Percentiles rank a stretch among this genome's conserved stretches.
Conservation (phyloP, 2,888 invertebrate genomes). For the Baronia brevicornis region DNA sequence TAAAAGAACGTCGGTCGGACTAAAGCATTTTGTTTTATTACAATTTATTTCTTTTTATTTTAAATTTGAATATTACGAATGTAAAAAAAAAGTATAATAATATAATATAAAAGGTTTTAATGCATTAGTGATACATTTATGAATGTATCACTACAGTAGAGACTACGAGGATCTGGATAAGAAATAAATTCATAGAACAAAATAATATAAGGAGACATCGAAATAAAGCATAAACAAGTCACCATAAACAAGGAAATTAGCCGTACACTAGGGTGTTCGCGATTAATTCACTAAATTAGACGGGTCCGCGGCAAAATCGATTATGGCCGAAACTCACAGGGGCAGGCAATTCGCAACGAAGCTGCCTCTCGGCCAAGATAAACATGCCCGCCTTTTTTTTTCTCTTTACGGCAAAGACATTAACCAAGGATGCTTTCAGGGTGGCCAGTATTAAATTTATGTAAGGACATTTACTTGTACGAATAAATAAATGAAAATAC, state of each 20-base stretch:
- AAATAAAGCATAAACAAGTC: slow-evolving; percentile 42
- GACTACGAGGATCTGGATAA: too few species aligned
- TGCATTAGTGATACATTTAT: too few species aligned
- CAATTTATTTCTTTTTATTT: too few species aligned
- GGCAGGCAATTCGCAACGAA: slow-evolving; percentile 53
- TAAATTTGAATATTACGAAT: too few species aligned
- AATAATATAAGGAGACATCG: slow-evolving; percentile 22
- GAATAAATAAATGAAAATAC: not conserved
- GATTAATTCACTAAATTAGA: slow-evolving; percentile 72
- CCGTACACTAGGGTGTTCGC: slow-evolving; percentile 66
- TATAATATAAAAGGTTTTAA: too few species aligned
- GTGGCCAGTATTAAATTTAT: too few species aligned
- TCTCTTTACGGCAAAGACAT: slow-evolving; percentile 69
- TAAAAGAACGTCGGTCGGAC: too few species aligned
- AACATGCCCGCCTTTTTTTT: slow-evolving; percentile 70
- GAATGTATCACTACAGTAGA: too few species aligned
- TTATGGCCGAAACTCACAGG: slow-evolving; percentile 46
- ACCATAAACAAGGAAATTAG: slow-evolving; percentile 68
- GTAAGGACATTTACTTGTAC: slow-evolving; percentile 11
- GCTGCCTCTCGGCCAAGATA: slow-evolving; percentile 64
- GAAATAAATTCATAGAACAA: slow-evolving; percentile 9
- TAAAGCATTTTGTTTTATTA: too few species aligned
- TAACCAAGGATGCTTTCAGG: slow-evolving; percentile 64
- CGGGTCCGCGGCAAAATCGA: slow-evolving; percentile 68
- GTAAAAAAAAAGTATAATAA: too few species aligned